Percentiles rank a stretch among this genome's conserved stretches.
phyloP scores from a whole-genome alignment of 2,797 vertebrate species.

The Spheniscus humboldti region DNA sequence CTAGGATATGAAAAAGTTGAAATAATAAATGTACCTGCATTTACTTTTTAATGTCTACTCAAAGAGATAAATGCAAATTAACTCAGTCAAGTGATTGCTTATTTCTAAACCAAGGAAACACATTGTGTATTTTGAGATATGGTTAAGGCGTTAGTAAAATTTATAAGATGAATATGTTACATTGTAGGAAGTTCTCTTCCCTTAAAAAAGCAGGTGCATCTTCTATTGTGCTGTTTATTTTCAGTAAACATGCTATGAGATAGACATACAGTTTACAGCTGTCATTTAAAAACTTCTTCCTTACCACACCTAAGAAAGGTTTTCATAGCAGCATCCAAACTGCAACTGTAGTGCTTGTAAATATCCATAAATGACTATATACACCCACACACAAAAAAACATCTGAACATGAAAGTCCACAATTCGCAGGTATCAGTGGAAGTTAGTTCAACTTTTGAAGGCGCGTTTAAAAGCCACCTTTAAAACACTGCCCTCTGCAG shows the following conservation, averaged over 20 bases:
- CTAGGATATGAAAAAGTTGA: neutral
- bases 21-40: neutral
- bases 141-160: neutral
- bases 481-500: constrained; percentile 11
- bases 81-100: neutral
- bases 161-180: neutral
- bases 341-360: neutral
- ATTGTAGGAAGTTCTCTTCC: neutral
- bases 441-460: neutral
- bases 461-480: neutral
- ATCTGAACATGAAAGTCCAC: fast-evolving
- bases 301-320: neutral
- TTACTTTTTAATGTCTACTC: neutral
- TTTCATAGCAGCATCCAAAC: neutral
- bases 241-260: neutral
- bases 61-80: neutral
- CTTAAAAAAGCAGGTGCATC: neutral
- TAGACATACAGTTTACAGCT: neutral
- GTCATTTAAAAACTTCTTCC: neutral
- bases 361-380: neutral
- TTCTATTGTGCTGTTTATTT: neutral
- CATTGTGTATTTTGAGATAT: neutral
- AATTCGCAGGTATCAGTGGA: fast-evolving
- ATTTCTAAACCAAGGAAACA: neutral
- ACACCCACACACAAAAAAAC: fast-evolving